Conservation (phyloP, 2,113 vertebrate genomes). For the Etia nguti region DNA sequence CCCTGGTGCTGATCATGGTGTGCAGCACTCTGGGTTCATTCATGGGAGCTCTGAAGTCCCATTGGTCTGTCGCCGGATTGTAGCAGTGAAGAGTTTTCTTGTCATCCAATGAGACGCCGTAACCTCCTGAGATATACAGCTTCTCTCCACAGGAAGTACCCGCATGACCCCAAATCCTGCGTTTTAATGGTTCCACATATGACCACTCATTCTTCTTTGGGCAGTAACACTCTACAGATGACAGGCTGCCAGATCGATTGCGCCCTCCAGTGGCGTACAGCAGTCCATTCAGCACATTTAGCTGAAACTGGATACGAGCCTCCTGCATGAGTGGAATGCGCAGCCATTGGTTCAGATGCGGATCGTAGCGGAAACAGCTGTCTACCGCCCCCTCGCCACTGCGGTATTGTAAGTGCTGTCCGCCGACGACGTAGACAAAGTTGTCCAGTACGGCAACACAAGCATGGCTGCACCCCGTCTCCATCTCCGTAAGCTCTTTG, state of each 20-base stretch:
- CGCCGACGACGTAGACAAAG: conserved; percentile 91
- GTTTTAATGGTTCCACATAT: conserved; percentile 85
- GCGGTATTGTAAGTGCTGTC: conserved; percentile 93
- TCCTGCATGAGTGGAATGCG: conserved; percentile 92
- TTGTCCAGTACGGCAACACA: conserved; percentile 92
- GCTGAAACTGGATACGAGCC: conserved; percentile 94
- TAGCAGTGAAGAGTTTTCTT: conserved; percentile 94
- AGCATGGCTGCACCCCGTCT: conserved; percentile 88
- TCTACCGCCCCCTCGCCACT: conserved; percentile 93
- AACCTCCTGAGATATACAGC: conserved; percentile 91
- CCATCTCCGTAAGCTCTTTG: conserved; percentile 88
- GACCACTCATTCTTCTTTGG: conserved; percentile 89
- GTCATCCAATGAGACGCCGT: conserved; percentile 91
- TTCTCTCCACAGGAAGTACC: conserved; percentile 78
- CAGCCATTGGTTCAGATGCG: conserved; percentile 89
- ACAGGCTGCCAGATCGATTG: conserved; percentile 90
- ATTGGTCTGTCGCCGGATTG: conserved; percentile 78
- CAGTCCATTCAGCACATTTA: conserved; percentile 79
- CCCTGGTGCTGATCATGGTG: conserved; percentile 79
- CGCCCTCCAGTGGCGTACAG: conserved; percentile 92
- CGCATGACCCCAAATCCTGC: conserved; percentile 94
- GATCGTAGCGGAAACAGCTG: conserved; percentile 88
- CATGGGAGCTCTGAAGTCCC: conserved; percentile 91
- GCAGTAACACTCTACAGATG: conserved; percentile 90
- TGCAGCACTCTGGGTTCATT: conserved; percentile 91